Percentiles rank a stretch among this genome's conserved stretches.
These are phyloP conservation scores for Aspidoscelis tigris DNA, from an alignment of 2,113 vertebrate genomes.

Conservation along the genomic window DNA sequence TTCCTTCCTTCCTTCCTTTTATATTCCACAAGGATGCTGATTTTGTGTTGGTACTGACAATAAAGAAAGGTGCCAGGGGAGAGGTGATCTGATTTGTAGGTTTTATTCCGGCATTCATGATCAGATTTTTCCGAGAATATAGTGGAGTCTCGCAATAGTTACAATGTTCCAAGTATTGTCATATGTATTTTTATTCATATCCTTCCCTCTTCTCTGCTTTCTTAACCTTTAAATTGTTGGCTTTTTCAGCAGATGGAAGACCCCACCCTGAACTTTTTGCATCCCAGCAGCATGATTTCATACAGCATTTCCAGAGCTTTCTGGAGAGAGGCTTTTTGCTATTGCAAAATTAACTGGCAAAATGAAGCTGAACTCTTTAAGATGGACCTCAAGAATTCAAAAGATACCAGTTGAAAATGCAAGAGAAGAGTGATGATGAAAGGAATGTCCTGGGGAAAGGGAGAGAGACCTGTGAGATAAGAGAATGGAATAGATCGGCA, in stretches of 20 bases:
- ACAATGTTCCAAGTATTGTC: not conserved
- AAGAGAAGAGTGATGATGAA: not conserved
- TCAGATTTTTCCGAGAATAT: not conserved
- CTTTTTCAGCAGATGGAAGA: slow-evolving; percentile 34
- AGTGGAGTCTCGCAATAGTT: rapidly evolving
- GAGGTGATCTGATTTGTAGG: rapidly evolving
- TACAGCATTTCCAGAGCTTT: slow-evolving; percentile 50
- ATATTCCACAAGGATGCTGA: not conserved
- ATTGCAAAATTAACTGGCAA: slow-evolving; percentile 16
- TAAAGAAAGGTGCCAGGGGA: not conserved
- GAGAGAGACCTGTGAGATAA: not conserved
- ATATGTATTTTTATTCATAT: not conserved
- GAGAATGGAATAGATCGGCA: not conserved
- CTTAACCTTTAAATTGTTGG: not conserved
- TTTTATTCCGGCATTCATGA: not conserved
- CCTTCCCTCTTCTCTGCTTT: not conserved
- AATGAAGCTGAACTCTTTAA: slow-evolving; percentile 17
- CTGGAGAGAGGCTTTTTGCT: slow-evolving; percentile 52
- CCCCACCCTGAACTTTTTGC: slow-evolving; percentile 44
- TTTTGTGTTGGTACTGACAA: not conserved
- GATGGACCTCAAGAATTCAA: not conserved
- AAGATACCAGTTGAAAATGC: slow-evolving; percentile 6
- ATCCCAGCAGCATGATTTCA: slow-evolving; percentile 37
- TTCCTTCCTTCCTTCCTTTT: too few species aligned
- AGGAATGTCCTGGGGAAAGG: not conserved